A percentile compares a stretch with the other conserved stretches of the same genome.
These are phyloP conservation scores for Erebia epiphron DNA, from an alignment of 2,888 invertebrate genomes.

Conservation along the genomic window DNA sequence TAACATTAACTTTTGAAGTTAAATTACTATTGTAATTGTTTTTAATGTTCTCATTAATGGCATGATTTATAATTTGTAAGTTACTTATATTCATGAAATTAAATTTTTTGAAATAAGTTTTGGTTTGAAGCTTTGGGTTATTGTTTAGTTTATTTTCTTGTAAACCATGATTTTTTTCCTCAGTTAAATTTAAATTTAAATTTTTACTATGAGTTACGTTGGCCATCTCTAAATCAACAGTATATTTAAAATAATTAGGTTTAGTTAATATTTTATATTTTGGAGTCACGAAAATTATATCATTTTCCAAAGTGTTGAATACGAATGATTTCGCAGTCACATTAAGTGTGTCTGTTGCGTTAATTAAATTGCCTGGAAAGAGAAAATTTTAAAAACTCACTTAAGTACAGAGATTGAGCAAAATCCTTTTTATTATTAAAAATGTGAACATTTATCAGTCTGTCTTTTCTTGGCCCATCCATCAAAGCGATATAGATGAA, in stretches of 20 bases:
- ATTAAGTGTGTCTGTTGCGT: neutral
- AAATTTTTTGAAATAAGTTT: neutral
- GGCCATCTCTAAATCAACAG: slow-evolving; percentile 4
- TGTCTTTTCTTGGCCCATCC: too few relatives aligned
- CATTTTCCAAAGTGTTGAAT: neutral
- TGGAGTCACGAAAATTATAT: neutral
- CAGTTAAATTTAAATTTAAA: neutral
- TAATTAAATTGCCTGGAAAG: neutral
- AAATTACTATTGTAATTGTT: neutral
- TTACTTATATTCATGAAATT: neutral
- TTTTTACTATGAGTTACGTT: slow-evolving; percentile 1
- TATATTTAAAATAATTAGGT: slow-evolving; percentile 27
- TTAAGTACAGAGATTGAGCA: neutral
- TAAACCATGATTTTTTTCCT: neutral
- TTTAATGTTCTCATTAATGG: neutral
- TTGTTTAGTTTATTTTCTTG: neutral
- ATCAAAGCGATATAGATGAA: too few relatives aligned
- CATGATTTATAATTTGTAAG: neutral
- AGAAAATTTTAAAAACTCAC: neutral
- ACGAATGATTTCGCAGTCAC: neutral
- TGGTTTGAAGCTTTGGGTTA: neutral
- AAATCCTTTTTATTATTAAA: neutral
- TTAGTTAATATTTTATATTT: neutral
- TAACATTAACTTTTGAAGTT: slow-evolving; percentile 32
- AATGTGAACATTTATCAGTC: too few relatives aligned